A percentile compares a stretch with the other conserved stretches of the same genome.
Conservation (phyloP, 2,797 vertebrate species). For the Thripadectes ignobilis region DNA sequence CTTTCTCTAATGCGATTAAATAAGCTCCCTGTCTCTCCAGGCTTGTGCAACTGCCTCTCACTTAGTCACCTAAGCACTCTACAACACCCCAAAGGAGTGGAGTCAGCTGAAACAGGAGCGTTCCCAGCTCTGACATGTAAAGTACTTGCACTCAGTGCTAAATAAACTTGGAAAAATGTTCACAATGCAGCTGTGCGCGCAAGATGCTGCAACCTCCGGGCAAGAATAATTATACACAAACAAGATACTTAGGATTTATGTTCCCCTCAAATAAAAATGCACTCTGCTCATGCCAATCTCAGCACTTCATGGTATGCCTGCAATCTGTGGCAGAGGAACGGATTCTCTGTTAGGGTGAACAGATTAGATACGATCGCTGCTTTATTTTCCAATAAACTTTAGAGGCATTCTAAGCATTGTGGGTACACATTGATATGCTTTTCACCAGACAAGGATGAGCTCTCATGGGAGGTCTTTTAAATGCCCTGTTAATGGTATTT, state of each 20-base stretch:
- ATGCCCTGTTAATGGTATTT: background rate
- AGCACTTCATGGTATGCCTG: constrained; percentile 32
- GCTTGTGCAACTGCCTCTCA: constrained; percentile 48
- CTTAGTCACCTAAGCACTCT: constrained; percentile 62
- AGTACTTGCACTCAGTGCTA: constrained; percentile 56
- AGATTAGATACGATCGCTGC: background rate
- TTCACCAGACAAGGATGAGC: background rate
- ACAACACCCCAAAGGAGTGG: constrained; percentile 50
- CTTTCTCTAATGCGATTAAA: constrained; percentile 58
- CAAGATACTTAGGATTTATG: constrained; percentile 59
- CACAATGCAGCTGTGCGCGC: constrained; percentile 28
- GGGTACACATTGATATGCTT: background rate
- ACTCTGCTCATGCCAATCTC: constrained; percentile 33
- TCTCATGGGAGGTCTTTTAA: constrained; percentile 30
- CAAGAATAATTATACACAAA: constrained; percentile 60
- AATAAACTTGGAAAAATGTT: constrained; percentile 69
- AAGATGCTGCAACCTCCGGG: constrained; percentile 54
- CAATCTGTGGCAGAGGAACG: constrained; percentile 12
- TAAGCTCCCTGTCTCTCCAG: constrained; percentile 43
- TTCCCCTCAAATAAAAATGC: constrained; percentile 60
- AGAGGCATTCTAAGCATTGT: background rate
- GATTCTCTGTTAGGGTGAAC: constrained; percentile 3
- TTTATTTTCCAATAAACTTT: constrained; percentile 20
- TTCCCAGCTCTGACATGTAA: constrained; percentile 67
- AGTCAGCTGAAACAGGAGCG: constrained; percentile 66